Evolutionary conservation across 1,140 invertebrate genomes (phyloP).

Genomic region (Steinernema feltiae): DNA sequence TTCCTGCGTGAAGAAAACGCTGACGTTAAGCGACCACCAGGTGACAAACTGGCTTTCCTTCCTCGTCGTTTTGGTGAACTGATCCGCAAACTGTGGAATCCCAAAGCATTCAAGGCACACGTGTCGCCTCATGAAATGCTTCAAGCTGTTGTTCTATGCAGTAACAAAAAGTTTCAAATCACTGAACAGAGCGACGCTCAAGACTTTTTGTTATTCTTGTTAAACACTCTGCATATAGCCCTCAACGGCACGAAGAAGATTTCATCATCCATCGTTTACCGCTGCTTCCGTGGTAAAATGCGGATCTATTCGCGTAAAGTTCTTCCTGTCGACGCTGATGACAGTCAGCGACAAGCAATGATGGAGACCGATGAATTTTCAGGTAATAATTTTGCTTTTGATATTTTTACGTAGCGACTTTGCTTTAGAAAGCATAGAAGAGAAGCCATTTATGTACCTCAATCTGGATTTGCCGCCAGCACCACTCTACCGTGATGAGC

Average conservation of each 20-base stretch:
- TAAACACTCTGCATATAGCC: conserved; percentile 84
- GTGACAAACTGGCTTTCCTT: conserved; percentile 75
- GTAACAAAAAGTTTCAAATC: conserved; percentile 95
- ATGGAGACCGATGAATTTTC: conserved; percentile 78
- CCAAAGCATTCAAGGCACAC: conserved; percentile 95
- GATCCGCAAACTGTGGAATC: conserved; percentile 96
- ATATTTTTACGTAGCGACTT: conserved; percentile 49
- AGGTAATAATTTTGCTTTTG: too few relatives aligned
- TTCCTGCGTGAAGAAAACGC: conserved; percentile 85
- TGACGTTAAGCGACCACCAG: conserved; percentile 79
- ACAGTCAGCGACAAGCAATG: conserved; percentile 74
- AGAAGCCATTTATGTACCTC: conserved; percentile 86
- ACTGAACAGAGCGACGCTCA: conserved; percentile 91
- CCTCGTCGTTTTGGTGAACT: conserved; percentile 95
- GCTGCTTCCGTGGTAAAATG: conserved; percentile 85
- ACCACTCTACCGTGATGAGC: conserved; percentile 91
- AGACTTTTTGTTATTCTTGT: conserved; percentile 90
- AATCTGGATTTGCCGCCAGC: conserved; percentile 92
- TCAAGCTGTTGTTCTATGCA: conserved; percentile 95
- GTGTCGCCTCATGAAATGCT: conserved; percentile 99
- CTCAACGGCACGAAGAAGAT: conserved; percentile 69
- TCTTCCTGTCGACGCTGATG: conserved; percentile 77
- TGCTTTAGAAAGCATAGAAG: conserved; percentile 63
- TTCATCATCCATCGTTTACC: conserved; percentile 83
- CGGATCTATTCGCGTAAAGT: conserved; percentile 87